Evolutionary conservation across 2,888 invertebrate genomes (phyloP), one percentile per base, ranked within the genome.

Genomic region (Eupithecia dodoneata): DNA sequence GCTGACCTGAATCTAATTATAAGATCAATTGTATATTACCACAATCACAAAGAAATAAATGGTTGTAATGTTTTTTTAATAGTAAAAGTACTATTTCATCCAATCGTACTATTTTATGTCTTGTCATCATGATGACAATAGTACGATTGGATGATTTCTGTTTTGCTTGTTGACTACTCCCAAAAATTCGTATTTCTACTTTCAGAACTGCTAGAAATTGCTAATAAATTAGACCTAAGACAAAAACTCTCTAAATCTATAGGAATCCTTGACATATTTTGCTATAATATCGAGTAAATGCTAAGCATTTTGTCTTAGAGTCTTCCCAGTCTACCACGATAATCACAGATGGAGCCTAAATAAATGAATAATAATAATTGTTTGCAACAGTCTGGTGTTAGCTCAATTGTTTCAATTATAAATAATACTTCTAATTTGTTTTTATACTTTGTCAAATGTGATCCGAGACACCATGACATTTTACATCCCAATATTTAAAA

Each of bases 311-410:
- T 72, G 52, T 74, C 55, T 74, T 12, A 10, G 30, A 63, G 18
- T 30, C 73, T 76, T 45, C 75, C 72, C 55, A 45, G 59, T 66
- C 55, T 66, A 65, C 55, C 42, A 44, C 73, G 65, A 79, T 81
- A 80, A 82, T 82, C 82, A 82, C 82, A 82, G 82, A 79, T 79
- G 63, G 73, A 76, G 70, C 49, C 72, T 77, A 71, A 79, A 73
- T n/a, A 70, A n/a, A n/a, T 30, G 30, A 18, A 13, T 9, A 45
- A 10, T 15, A 69, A 18, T 7, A 0, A n/a, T 15, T n/a, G 6
- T 2, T 52, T n/a, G 52, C n/a, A 52, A 52, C 52, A 52, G 2
- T 52, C 52, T n/a, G 15, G 15, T 15, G n/a, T 15, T 52, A 15
- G 5, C 52, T 52, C 52, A 52, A 52, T 15, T 52, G 49, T 52